A percentile compares a stretch with the other conserved stretches of the same genome.
Evolutionary conservation across 2,113 vertebrate genomes (phyloP).

Genomic region (Bos javanicus): DNA sequence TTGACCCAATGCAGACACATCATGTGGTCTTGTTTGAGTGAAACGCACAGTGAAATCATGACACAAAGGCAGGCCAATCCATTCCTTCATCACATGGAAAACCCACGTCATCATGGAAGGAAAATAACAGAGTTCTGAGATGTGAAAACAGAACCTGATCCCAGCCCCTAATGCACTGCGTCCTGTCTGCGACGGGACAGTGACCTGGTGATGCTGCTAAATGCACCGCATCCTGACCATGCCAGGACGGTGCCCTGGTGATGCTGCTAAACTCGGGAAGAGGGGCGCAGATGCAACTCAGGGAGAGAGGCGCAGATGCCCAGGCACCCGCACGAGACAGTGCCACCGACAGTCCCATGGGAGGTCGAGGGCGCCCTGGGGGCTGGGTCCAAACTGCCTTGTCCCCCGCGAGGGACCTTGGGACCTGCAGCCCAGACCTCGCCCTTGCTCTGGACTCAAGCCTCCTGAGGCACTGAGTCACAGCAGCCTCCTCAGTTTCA

Average conservation of each 20-base stretch:
- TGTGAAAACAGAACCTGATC: neutral
- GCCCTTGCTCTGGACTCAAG: neutral
- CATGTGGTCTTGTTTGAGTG: neutral
- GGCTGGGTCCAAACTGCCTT: neutral
- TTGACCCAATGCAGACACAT: neutral
- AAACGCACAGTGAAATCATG: neutral
- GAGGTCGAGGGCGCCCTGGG: fast-evolving
- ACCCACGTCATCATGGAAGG: neutral
- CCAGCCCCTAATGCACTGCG: neutral
- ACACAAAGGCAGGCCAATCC: neutral
- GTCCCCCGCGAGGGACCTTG: neutral
- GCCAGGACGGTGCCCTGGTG: neutral
- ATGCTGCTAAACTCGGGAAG: neutral
- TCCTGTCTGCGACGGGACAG: fast-evolving
- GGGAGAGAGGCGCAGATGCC: neutral
- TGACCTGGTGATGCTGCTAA: neutral
- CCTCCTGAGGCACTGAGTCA: neutral
- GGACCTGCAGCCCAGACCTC: neutral
- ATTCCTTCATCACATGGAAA: neutral
- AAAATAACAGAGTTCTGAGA: neutral
- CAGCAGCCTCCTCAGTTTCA: neutral
- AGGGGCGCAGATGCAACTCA: neutral
- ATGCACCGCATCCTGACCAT: neutral
- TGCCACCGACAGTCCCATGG: fast-evolving
- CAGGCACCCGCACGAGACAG: neutral